A percentile compares a stretch with the other conserved stretches of the same genome.
Conservation (phyloP, 1,140 invertebrate genomes). For the Ceratosolen fusciceps region DNA sequence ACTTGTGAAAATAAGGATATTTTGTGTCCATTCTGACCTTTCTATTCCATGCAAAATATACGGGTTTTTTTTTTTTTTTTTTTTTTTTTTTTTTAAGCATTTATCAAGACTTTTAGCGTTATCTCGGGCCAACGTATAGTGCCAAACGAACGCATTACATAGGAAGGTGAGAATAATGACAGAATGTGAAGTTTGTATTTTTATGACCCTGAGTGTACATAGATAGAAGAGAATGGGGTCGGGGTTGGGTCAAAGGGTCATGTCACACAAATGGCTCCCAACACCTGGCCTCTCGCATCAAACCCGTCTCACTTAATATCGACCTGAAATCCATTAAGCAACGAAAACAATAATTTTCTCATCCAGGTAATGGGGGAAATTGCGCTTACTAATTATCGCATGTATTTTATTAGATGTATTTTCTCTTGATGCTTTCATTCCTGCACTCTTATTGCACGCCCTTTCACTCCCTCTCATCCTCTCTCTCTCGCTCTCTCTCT, state of each 20-base stretch:
- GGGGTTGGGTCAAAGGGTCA: slow-evolving; percentile 65
- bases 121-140: slow-evolving; percentile 9
- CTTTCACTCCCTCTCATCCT: slow-evolving; percentile 45
- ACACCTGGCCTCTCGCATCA: slow-evolving; percentile 71
- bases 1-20: slow-evolving; percentile 62
- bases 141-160: slow-evolving; percentile 39
- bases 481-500: slow-evolving; percentile 36
- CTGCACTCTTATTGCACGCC: slow-evolving; percentile 6
- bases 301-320: slow-evolving; percentile 71
- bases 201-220: slow-evolving; percentile 59
- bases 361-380: slow-evolving; percentile 58
- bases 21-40: slow-evolving; percentile 63
- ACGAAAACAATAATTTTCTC: slow-evolving; percentile 70
- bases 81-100: no score
- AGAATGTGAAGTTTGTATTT: slow-evolving; percentile 62
- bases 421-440: slow-evolving; percentile 25
- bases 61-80: no score
- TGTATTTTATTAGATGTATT: slow-evolving; percentile 50
- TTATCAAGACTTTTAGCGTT: slow-evolving; percentile 32
- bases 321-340: slow-evolving; percentile 73
- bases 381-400: slow-evolving; percentile 65
- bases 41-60: slow-evolving; percentile 58
- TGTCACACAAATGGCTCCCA: slow-evolving; percentile 70
- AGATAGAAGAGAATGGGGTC: slow-evolving; percentile 67
- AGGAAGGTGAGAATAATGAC: slow-evolving; percentile 65